These are phyloP conservation scores for Carapus acus DNA, from an alignment of 2,797 vertebrate species.

Conservation along the genomic window DNA sequence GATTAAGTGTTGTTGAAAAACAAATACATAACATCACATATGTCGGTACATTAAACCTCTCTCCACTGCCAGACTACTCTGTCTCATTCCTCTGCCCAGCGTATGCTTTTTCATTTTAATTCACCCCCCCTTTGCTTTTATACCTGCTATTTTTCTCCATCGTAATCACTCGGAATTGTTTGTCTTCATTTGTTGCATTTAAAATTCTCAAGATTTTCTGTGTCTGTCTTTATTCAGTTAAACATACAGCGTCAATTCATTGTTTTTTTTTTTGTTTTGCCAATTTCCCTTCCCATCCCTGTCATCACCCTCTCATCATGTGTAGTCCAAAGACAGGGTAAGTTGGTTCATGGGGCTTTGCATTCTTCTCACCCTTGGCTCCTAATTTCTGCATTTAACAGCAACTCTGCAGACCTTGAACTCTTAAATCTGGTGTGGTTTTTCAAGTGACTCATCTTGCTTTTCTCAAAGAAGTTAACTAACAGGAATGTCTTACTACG, in stretches of 20 bases:
- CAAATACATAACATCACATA: too few species aligned
- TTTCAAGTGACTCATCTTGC: conserved; percentile 42
- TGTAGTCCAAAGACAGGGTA: conserved; percentile 85
- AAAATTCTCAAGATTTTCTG: conserved; percentile 26
- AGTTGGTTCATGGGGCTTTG: conserved; percentile 69
- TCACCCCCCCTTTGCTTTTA: too few species aligned
- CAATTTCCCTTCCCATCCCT: conserved; percentile 47
- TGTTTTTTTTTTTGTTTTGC: conserved; percentile 56
- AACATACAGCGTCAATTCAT: conserved; percentile 48
- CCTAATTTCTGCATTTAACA: conserved; percentile 30
- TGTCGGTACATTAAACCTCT: too few species aligned
- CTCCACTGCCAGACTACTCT: too few species aligned
- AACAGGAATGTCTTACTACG: conserved; percentile 59
- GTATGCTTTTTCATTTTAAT: too few species aligned
- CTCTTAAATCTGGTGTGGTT: conserved; percentile 46
- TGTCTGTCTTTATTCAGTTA: conserved; percentile 48
- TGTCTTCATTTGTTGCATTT: conserved; percentile 1
- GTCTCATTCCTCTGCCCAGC: too few species aligned
- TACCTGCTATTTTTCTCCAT: too few species aligned
- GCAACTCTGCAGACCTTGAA: conserved; percentile 37
- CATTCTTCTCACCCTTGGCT: conserved; percentile 34
- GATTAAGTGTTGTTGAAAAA: too few species aligned
- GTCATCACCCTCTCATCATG: conserved; percentile 65
- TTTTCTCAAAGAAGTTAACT: conserved; percentile 56
- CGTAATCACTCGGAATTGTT: too few species aligned